Base-by-base conservation (phyloP, 2,888 invertebrate species). In the Pheosia gnoma region DNA sequence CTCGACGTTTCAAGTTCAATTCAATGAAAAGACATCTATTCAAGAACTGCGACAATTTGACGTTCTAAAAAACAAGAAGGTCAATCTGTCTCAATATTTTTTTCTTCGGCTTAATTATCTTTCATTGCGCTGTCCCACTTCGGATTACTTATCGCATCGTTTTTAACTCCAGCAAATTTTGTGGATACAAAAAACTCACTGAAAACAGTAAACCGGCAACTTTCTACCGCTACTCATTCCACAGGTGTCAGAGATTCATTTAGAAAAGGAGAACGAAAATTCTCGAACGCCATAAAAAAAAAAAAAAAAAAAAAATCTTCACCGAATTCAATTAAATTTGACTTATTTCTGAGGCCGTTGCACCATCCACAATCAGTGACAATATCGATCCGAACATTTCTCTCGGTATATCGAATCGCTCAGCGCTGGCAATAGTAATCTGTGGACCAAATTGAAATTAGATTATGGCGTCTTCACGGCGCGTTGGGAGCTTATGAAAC, bases 361-460 rank as follows among this genome's bases (percentile, higher is more conserved):
- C 83, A 83, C 86, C 82, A 81, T 75, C 74, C 73, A 74, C 80
- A 78, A 79, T 82, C 78, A 80, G 88, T 79, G 89, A 89, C 90
- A 88, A 79, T 91, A 91, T 88, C 79, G 89, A 81, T 84, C 78
- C 77, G 74, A 78, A 82, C 83, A 85, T 85, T 85, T 86, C 86
- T 87, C 86, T 85, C 65, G 64, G 75, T 86, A 87, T 85, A 74
- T 81, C 89, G 87, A 90, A 91, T 88, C 83, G 84, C 68, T 86
- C 79, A 88, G 86, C 86, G 80, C 79, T 79, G 77, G 77, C 81
- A 74, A 82, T 88, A 89, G 89, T 90, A 89, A 88, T 82, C 82
- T 81, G 80, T 84, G 82, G 83, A 86, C 83, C 84, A 86, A 88
- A 87, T 91, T 87, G 86, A 92, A 93, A 93, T 93, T 93, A 89